These are phyloP conservation scores for Cinclus mexicanus DNA, from an alignment of 2,113 vertebrate genomes.

Conservation along the genomic window DNA sequence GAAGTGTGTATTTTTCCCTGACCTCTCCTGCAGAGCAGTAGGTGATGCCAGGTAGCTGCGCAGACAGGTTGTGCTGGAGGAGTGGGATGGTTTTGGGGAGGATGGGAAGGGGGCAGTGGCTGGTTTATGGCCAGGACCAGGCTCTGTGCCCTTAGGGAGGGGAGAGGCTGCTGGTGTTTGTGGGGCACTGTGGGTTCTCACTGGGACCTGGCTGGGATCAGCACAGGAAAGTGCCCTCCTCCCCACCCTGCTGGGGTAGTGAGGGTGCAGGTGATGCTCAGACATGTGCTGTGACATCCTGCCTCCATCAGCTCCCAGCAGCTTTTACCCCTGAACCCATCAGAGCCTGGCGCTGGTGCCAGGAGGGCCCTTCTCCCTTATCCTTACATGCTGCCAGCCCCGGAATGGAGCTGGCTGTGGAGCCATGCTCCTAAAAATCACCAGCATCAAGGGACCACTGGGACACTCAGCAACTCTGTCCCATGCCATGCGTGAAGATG, in stretches of 20 bases:
- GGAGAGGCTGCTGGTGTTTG: not conserved
- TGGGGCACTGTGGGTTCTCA: not conserved
- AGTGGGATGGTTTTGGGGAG: not conserved
- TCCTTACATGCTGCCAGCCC: not conserved
- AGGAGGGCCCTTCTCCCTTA: not conserved
- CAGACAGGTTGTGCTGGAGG: rapidly evolving
- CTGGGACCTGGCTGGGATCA: not conserved
- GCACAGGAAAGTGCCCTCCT: not conserved
- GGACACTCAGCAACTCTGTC: not conserved
- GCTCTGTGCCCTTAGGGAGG: not conserved
- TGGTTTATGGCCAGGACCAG: rapidly evolving
- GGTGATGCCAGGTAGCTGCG: not conserved
- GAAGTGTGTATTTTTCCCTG: not conserved
- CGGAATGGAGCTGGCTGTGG: not conserved
- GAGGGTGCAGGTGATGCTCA: rapidly evolving
- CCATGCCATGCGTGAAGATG: rapidly evolving
- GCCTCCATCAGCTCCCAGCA: not conserved
- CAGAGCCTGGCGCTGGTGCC: rapidly evolving
- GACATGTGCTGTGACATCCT: not conserved
- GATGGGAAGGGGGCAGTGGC: not conserved
- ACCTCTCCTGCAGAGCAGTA: not conserved
- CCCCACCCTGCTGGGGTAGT: rapidly evolving
- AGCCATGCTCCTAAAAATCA: not conserved
- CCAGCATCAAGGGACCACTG: rapidly evolving
- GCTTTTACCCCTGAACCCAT: not conserved